Conservation (phyloP, 2,888 invertebrate species). For the Pediacus dermestoides region DNA sequence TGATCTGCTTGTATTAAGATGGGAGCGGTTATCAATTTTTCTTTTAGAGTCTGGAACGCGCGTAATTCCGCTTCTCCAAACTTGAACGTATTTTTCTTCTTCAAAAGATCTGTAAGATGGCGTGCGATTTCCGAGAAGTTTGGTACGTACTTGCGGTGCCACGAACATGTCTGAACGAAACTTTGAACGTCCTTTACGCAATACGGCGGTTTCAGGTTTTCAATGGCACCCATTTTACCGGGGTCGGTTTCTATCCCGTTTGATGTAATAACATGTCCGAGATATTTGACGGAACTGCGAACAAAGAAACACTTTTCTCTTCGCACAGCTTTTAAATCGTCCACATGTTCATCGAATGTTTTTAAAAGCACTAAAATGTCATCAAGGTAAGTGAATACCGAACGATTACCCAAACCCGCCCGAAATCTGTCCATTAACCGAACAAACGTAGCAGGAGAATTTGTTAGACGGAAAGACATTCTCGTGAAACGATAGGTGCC, state of each 20-base stretch:
- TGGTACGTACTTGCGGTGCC: constrained; percentile 14
- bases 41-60: constrained; percentile 12
- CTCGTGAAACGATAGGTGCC: constrained; percentile 11
- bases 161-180: constrained; percentile 15
- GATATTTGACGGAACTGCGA: neutral
- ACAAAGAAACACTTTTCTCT: constrained; percentile 1
- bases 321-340: constrained; percentile 2
- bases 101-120: constrained; percentile 12
- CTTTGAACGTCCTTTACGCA: constrained; percentile 9
- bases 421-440: constrained; percentile 4
- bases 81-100: constrained; percentile 10
- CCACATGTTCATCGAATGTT: constrained; percentile 3
- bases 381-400: neutral
- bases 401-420: neutral
- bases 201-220: constrained; percentile 9
- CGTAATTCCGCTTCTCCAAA: constrained; percentile 10
- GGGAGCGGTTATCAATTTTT: constrained; percentile 8
- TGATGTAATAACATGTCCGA: constrained; percentile 7
- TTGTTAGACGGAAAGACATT: constrained; percentile 7
- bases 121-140: constrained; percentile 11
- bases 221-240: constrained; percentile 3
- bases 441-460: constrained; percentile 9
- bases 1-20: constrained; percentile 12
- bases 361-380: neutral
- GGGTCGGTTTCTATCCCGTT: constrained; percentile 1